Evolutionary conservation across 1,140 invertebrate genomes (phyloP).

Genomic region (Hirudo medicinalis): DNA sequence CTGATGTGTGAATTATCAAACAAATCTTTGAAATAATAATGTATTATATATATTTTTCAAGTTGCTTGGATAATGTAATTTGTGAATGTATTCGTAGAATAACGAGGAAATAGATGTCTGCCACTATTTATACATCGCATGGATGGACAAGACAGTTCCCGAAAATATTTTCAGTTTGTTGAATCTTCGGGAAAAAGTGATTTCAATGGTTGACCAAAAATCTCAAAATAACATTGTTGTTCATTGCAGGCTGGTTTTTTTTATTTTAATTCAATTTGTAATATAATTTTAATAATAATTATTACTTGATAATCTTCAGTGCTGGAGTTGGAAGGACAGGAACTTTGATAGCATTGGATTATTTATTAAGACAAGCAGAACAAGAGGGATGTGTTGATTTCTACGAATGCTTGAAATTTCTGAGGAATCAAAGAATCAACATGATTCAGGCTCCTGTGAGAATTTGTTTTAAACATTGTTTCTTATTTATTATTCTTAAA

Average conservation of each 20-base stretch:
- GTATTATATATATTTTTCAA: too few species aligned
- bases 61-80: too few species aligned
- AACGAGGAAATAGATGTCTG: background rate
- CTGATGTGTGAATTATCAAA: too few species aligned
- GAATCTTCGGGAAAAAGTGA: background rate
- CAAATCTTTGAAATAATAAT: too few species aligned
- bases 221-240: background rate
- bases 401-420: background rate
- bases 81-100: background rate
- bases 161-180: background rate
- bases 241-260: conserved; percentile 3
- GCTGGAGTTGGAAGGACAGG: conserved; percentile 13
- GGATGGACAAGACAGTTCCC: background rate
- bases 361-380: conserved; percentile 7
- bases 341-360: conserved; percentile 14
- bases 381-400: background rate
- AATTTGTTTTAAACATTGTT: background rate
- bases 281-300: background rate
- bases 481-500: background rate
- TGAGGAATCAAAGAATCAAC: background rate
- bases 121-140: background rate
- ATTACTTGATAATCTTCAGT: background rate
- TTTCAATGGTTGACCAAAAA: background rate
- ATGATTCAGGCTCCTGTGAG: conserved; percentile 12
- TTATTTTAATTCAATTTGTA: background rate